Evolutionary conservation across 2,888 invertebrate species (phyloP), one percentile per base, ranked within the genome.

Genomic region (Galerucella pusilla): DNA sequence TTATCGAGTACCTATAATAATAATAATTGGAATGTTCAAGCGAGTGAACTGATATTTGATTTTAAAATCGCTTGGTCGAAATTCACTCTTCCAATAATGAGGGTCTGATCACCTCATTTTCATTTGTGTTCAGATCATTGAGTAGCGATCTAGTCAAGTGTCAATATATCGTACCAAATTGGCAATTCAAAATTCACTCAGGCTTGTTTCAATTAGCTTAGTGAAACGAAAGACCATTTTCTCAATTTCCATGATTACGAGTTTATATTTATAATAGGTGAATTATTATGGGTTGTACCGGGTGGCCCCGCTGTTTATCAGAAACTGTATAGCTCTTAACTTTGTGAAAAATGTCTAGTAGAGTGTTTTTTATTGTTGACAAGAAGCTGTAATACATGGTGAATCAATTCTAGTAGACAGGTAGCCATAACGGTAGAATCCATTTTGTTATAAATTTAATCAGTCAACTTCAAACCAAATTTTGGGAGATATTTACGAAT

Each of bases 181-280:
- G 57, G 57, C 57, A 57, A 57, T 57, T 57, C 20, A 57, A 57
- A 57, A 20, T 57, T 57, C 9, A 57, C 57, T 57, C 16, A 20
- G 20, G 16, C 57, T 57, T 20, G 20, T 57, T 16, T 57, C 57
- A 57, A 57, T 57, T 57, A 57, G 57, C 20, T 57, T 57, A 57
- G 57, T 57, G 20, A 57, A 57, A 20, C 16, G 57, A 16, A 57
- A 57, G 20, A 10, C 57, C 57, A 20, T 57, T 57, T 57, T 57
- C 57, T 57, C 16, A 6, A 10, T 57, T 2, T 20, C 57, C 16
- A 16, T 57, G 57, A 57, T 57, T 57, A 57, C 20, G 10, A n/a
- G 6, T n/a, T 14, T 14, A 52, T n/a, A 14, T 52, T 52, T 52
- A 52, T 52, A 52, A 52, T 52, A 52, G 12, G 2, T 52, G 0